A percentile compares a stretch with the other conserved stretches of the same genome.
Conservation (phyloP, 2,797 vertebrate species). For the Trichosurus vulpecula region DNA sequence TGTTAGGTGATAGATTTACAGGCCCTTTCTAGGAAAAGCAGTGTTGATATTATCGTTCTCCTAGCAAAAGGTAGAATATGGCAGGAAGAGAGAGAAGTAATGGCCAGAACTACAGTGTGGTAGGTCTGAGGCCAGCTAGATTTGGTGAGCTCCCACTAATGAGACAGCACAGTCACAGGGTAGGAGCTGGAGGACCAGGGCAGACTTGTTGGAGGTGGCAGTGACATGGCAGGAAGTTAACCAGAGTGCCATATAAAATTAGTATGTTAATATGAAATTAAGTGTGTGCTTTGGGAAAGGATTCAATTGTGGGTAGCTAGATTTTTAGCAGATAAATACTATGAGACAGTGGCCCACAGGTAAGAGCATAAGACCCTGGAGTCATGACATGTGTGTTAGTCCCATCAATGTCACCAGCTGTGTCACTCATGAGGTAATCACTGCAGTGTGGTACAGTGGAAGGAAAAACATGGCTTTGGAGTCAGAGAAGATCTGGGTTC, state of each 20-base stretch:
- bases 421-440: not conserved
- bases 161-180: not conserved
- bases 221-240: not conserved
- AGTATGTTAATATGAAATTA: not conserved
- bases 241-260: not conserved
- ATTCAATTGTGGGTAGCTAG: not conserved
- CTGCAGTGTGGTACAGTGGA: not conserved
- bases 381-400: not conserved
- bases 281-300: not conserved
- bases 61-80: not conserved
- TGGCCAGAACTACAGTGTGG: not conserved
- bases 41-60: not conserved
- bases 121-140: not conserved
- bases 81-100: not conserved
- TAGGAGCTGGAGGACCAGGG: not conserved
- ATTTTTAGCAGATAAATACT: conserved; percentile 16
- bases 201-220: not conserved
- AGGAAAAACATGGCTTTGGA: not conserved
- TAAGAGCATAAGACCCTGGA: not conserved
- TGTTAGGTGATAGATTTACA: not conserved
- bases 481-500: conserved; percentile 13
- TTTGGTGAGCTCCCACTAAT: not conserved
- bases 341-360: conserved; percentile 24
- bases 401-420: not conserved
- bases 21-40: not conserved